Base-by-base conservation (phyloP, 2,113 vertebrate species). In the Numida meleagris region DNA sequence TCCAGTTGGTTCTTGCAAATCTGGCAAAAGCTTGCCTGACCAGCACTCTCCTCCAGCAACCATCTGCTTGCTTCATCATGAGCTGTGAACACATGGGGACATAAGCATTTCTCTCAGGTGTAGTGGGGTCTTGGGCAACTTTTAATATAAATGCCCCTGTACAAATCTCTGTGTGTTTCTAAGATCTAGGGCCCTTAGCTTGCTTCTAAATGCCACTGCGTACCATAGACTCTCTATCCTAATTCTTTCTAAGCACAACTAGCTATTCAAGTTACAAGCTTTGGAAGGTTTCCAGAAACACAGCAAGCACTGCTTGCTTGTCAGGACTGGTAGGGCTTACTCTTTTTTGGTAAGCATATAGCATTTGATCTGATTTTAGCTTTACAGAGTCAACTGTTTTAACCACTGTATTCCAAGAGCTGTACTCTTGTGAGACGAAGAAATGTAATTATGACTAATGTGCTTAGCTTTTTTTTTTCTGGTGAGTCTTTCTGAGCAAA, bases 221-320 rank as follows among this genome's bases (percentile, higher is more conserved):
- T 36, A 45, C 82, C 74, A 82, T 78, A 74, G 88, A 61, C 50
- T 92, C 73, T 34, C 46, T 75, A 48, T 24, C 27, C n/a, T 80
- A 76, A 86, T 86, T 84, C 62, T 74, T 90, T 61, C 72, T 68
- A 74, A 94, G 82, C 76, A 93, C 75, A 82, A 23, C 75, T 51
- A 36, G 48, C 70, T 85, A 29, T 86, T 90, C 58, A 73, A 71
- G 29, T 77, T 82, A 82, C 38, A 83, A 63, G 61, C 27, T 57
- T 63, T 55, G 86, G 86, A 91, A 46, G 9, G 10, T 42, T 95
- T 96, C 88, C 94, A 91, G 62, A 86, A 42, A 18, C 59, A 14
- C 7, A 86, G 71, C 58, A 74, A 88, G 78, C 31, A 68, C 74
- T 57, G 12, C 68, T 91, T 82, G 40, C 89, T 81, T 92, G 84